Evolutionary conservation across 1,140 invertebrate genomes (phyloP).

Genomic region (Sycophaga agraensis): DNA sequence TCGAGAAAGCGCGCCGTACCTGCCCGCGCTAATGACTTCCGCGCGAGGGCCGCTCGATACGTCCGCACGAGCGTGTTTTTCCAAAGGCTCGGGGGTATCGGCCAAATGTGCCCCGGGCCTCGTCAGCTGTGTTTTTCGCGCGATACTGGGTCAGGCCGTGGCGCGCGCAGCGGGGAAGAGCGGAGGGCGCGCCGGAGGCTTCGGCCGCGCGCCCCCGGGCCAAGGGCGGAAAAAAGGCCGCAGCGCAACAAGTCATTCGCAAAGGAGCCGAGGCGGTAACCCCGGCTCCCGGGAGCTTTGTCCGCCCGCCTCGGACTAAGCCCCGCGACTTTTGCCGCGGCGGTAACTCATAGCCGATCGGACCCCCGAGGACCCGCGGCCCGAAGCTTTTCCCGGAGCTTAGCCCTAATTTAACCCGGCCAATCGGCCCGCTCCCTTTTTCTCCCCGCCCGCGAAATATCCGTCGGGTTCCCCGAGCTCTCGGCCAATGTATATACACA

Average conservation of each 20-base stretch:
- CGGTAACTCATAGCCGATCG: conserved; percentile 52
- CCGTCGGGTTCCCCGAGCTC: too few relatives aligned
- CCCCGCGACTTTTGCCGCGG: conserved; percentile 35
- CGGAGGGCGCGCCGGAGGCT: neutral
- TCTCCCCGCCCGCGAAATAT: too few relatives aligned
- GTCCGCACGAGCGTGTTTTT: too few relatives aligned
- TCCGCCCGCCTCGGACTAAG: neutral
- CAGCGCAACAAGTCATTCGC: conserved; percentile 27
- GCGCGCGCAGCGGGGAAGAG: neutral
- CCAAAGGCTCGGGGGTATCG: too few relatives aligned
- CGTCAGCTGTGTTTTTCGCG: too few relatives aligned
- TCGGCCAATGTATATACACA: too few relatives aligned
- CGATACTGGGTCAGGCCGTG: too few relatives aligned
- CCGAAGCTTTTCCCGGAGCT: conserved; percentile 36
- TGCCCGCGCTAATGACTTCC: too few relatives aligned
- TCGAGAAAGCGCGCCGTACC: conserved; percentile 23
- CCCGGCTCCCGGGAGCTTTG: neutral
- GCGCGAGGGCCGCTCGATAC: too few relatives aligned
- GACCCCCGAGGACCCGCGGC: conserved; percentile 50
- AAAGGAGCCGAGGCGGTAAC: neutral
- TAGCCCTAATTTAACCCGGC: conserved; percentile 58
- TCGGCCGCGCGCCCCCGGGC: neutral
- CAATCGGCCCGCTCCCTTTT: conserved; percentile 54
- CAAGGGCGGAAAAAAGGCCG: neutral
- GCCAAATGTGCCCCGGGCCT: too few relatives aligned